Evolutionary conservation across 2,888 invertebrate genomes (phyloP), one percentile per base, ranked within the genome.

Genomic region (Nomada goodeniana): DNA sequence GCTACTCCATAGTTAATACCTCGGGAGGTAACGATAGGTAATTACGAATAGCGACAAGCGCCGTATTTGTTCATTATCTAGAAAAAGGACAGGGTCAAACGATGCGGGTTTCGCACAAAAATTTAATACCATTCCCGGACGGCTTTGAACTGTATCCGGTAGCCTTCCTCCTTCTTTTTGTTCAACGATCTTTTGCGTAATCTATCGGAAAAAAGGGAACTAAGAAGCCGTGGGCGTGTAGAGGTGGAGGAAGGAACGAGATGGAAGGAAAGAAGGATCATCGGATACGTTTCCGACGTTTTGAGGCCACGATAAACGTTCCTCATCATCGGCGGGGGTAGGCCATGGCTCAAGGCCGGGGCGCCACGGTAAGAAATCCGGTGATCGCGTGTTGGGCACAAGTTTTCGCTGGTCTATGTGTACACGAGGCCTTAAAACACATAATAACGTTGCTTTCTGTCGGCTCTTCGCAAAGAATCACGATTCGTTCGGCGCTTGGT

Each of bases 401-500:
- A 90, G 86, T 91, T 91, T 91, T 91, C 90, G 89, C 88, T 86
- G 84, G 86, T 85, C 87, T 89, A 86, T 86, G 85, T 81, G 82
- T 63, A 82, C 84, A 83, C 70, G 79, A 77, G 85, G 80, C 88
- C 89, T 86, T 75, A 78, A 88, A 88, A 85, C 85, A 88, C 90
- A 90, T 92, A 92, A 92, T 92, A 90, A 92, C 91, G 90, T 91
- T 89, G 88, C 88, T 90, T 90, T 91, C 89, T 86, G 91, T 91
- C 92, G 92, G 92, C 90, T 89, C 83, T 78, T 87, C 86, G 90
- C 89, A 91, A 91, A 91, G 89, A 89, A 89, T 92, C 91, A 91
- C 92, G 91, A 90, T 89, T 89, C 77, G 80, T 77, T 82, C 11
- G 60, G 72, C 80, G 80, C 64, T 77, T 80, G 84, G 82, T 82